Conservation (phyloP, 2,797 vertebrate species). For the Premnoplex brunnescens region DNA sequence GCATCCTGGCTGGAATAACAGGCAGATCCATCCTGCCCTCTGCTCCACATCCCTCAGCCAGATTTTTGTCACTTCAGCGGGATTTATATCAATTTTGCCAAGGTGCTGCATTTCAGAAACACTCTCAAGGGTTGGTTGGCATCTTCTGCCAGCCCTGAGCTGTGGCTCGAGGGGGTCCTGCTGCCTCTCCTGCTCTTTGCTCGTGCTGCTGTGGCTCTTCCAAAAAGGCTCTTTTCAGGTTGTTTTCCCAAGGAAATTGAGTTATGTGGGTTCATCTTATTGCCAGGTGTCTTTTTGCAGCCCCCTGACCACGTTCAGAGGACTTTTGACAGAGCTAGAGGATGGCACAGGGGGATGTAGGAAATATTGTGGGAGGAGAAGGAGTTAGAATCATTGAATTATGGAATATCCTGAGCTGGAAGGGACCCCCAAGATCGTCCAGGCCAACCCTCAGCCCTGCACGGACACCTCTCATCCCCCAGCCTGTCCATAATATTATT, state of each 20-base stretch:
- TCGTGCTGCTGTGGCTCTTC: neutral
- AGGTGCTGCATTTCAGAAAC: neutral
- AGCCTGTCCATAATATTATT: neutral
- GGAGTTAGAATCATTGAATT: neutral
- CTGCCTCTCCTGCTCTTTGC: neutral
- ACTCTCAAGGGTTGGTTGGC: neutral
- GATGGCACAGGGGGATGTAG: neutral
- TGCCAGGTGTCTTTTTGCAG: neutral
- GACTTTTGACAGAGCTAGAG: neutral
- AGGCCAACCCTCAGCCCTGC: neutral
- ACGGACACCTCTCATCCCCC: neutral
- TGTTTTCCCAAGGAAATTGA: neutral
- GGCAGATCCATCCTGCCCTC: neutral
- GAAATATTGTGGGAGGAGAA: neutral
- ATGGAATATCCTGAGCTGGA: neutral
- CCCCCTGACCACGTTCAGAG: neutral
- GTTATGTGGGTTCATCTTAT: neutral
- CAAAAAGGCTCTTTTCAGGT: neutral
- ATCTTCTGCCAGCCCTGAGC: neutral
- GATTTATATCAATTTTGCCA: neutral
- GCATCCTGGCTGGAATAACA: neutral
- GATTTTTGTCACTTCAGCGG: neutral
- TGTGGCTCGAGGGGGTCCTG: rapidly evolving
- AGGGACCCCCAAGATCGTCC: neutral
- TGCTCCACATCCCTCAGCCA: rapidly evolving